phyloP scores from a whole-genome alignment of 2,797 vertebrate genomes.

The Pogoniulus pusillus region DNA sequence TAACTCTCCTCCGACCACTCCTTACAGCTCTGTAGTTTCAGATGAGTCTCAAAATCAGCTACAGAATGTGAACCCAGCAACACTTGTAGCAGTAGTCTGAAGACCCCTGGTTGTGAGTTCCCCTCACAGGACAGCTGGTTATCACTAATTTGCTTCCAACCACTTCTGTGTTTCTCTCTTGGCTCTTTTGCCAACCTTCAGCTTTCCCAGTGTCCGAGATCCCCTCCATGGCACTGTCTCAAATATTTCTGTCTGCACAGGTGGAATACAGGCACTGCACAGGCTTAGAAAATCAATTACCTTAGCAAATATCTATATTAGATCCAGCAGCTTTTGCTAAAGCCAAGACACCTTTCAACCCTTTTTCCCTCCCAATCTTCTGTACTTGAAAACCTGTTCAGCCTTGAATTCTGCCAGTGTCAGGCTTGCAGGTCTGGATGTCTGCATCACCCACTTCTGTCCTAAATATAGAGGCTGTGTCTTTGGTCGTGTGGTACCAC shows the following conservation, averaged over 20 bases:
- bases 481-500: not conserved
- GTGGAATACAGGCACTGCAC: not conserved
- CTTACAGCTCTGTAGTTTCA: not conserved
- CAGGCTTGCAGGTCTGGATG: not conserved
- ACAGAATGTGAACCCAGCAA: not conserved
- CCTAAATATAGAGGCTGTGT: not conserved
- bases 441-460: not conserved
- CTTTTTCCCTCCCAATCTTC: not conserved
- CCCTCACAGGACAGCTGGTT: not conserved
- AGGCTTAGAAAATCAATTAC: constrained; percentile 6
- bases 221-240: not conserved
- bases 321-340: not conserved
- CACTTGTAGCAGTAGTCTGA: not conserved
- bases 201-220: not conserved
- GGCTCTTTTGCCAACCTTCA: not conserved
- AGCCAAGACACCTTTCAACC: not conserved
- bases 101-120: not conserved
- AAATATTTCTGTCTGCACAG: not conserved
- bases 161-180: not conserved
- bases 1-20: not conserved
- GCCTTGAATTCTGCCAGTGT: not conserved
- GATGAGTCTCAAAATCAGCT: not conserved
- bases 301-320: not conserved
- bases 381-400: not conserved
- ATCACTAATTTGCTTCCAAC: not conserved